Evolutionary conservation across 2,888 invertebrate species (phyloP).

Genomic region (Phorcus lineatus): DNA sequence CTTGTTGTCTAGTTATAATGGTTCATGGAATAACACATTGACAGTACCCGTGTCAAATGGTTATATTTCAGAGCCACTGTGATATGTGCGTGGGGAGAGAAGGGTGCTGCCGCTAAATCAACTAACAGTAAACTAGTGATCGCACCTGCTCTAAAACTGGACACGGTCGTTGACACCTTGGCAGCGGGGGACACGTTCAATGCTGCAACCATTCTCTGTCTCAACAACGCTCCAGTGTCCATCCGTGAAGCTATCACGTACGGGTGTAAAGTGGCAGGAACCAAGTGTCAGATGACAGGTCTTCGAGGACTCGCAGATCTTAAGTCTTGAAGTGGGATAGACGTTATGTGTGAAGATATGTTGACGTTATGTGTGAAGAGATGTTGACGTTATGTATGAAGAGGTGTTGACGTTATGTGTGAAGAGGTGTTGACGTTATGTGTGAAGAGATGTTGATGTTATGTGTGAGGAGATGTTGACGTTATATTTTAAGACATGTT

Average conservation of each 20-base stretch:
- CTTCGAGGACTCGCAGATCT: slow-evolving; percentile 44
- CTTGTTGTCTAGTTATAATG: no score
- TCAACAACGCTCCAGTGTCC: slow-evolving; percentile 75
- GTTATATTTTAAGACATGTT: no score
- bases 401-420: no score
- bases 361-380: no score
- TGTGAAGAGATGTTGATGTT: no score
- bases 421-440: no score
- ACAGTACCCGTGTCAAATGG: no score
- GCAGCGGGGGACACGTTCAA: slow-evolving; percentile 84
- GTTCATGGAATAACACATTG: no score
- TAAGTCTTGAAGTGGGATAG: slow-evolving; percentile 5
- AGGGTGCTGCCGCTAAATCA: slow-evolving; percentile 77
- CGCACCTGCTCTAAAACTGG: slow-evolving; percentile 78
- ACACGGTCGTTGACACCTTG: slow-evolving; percentile 80
- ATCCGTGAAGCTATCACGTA: slow-evolving; percentile 78
- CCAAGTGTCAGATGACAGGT: slow-evolving; percentile 77
- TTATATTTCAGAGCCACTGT: slow-evolving; percentile 66
- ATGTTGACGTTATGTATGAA: no score
- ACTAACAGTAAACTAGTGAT: slow-evolving; percentile 67
- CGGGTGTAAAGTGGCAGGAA: slow-evolving; percentile 81
- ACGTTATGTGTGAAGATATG: no score
- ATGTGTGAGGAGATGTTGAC: no score
- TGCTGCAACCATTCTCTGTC: slow-evolving; percentile 79
- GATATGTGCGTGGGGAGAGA: slow-evolving; percentile 81